These are phyloP conservation scores for Torymus aiolomorphi DNA, from an alignment of 2,888 invertebrate genomes.

Conservation along the genomic window DNA sequence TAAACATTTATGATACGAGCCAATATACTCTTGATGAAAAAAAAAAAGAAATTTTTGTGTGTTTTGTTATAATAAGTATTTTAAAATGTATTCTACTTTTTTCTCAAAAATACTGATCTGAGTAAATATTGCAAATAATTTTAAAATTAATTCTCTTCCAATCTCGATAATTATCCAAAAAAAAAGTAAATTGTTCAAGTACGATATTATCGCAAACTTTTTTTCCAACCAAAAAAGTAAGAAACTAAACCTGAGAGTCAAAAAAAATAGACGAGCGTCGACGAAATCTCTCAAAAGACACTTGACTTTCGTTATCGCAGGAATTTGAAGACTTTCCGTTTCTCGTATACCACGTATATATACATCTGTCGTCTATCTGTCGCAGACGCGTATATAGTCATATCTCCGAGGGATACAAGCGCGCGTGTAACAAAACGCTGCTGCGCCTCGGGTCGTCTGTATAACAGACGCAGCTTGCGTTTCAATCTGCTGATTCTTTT, in stretches of 20 bases:
- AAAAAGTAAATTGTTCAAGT: too few species aligned
- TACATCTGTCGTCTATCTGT: slow-evolving; percentile 57
- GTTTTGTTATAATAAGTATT: too few species aligned
- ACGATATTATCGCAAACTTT: too few species aligned
- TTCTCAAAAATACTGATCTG: too few species aligned
- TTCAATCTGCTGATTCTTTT: slow-evolving; percentile 62
- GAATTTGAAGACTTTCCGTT: slow-evolving; percentile 49
- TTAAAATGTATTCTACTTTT: too few species aligned
- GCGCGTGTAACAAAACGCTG: slow-evolving; percentile 56
- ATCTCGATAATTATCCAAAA: too few species aligned
- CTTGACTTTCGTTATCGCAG: slow-evolving; percentile 49
- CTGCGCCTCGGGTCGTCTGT: slow-evolving; percentile 43
- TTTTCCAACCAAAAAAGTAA: not conserved
- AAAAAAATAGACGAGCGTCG: not conserved
- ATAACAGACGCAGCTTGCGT: slow-evolving; percentile 56
- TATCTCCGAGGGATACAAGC: slow-evolving; percentile 40
- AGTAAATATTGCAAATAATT: too few species aligned
- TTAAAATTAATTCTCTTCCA: too few species aligned
- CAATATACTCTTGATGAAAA: too few species aligned
- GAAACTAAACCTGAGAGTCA: not conserved
- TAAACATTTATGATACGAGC: too few species aligned
- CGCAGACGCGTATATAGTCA: slow-evolving; percentile 9
- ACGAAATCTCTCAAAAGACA: not conserved
- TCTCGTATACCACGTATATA: slow-evolving; percentile 37
- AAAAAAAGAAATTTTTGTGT: too few species aligned